These are phyloP conservation scores for Desoria tigrina DNA, from an alignment of 2,888 invertebrate species.

Conservation along the genomic window DNA sequence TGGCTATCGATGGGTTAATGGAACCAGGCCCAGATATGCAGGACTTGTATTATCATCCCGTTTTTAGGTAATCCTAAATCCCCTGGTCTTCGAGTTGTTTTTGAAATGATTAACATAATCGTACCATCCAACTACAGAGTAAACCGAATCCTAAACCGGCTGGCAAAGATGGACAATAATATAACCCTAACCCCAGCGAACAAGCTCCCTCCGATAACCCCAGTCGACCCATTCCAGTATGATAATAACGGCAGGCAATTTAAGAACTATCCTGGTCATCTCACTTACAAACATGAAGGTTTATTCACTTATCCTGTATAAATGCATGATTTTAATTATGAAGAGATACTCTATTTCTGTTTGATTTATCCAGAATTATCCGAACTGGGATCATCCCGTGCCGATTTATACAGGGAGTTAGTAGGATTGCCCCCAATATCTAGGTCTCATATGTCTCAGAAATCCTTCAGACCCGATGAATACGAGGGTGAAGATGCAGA, in stretches of 20 bases:
- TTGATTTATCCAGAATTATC: too few relatives aligned
- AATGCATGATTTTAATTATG: too few relatives aligned
- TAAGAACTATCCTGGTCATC: slow-evolving; percentile 33
- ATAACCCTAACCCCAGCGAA: slow-evolving; percentile 13
- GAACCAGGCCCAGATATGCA: slow-evolving; percentile 50
- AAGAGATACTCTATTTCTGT: too few relatives aligned
- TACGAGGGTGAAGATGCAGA: too few relatives aligned
- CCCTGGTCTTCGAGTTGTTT: background rate
- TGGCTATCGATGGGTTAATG: slow-evolving; percentile 47
- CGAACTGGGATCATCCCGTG: too few relatives aligned
- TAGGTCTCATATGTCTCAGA: too few relatives aligned
- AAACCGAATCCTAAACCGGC: slow-evolving; percentile 36
- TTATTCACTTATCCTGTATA: too few relatives aligned
- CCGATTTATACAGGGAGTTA: too few relatives aligned
- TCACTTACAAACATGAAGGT: background rate
- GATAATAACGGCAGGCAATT: slow-evolving; percentile 30
- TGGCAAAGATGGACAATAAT: slow-evolving; percentile 19
- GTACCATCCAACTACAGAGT: slow-evolving; percentile 26
- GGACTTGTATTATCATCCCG: slow-evolving; percentile 49
- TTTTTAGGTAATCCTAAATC: slow-evolving; percentile 43
- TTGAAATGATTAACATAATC: background rate
- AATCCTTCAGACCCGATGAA: too few relatives aligned
- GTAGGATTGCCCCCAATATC: background rate
- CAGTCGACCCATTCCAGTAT: slow-evolving; percentile 31
- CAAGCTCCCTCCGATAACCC: slow-evolving; percentile 31